phyloP scores from a whole-genome alignment of 2,888 invertebrate genomes.

The Adela reaumurella region DNA sequence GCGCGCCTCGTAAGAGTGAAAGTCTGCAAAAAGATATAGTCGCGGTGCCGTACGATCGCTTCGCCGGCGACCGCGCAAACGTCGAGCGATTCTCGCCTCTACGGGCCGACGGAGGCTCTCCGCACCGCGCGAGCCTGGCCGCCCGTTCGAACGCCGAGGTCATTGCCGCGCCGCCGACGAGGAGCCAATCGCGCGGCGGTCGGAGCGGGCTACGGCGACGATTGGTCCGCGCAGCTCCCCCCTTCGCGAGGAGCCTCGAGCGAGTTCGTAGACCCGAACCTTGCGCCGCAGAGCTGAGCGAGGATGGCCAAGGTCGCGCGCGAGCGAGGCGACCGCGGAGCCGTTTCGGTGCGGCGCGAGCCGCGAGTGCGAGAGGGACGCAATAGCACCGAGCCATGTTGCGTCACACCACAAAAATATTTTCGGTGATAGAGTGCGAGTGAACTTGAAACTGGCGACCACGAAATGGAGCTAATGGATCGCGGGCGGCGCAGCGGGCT shows the following conservation, averaged over 20 bases:
- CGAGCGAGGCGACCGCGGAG: constrained; percentile 47
- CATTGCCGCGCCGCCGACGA: constrained; percentile 65
- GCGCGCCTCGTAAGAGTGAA: constrained; percentile 54
- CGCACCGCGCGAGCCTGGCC: constrained; percentile 62
- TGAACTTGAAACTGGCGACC: constrained; percentile 40
- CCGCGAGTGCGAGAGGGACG: constrained; percentile 39
- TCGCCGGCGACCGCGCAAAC: constrained; percentile 26
- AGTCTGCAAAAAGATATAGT: constrained; percentile 57
- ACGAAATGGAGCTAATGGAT: constrained; percentile 49
- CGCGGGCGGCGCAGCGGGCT: constrained; percentile 19
- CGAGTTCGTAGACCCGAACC: constrained; percentile 79
- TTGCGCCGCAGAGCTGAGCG: constrained; percentile 79
- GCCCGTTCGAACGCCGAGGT: constrained; percentile 80
- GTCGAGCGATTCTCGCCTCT: constrained; percentile 50
- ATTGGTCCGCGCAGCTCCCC: constrained; percentile 41
- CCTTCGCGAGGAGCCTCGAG: constrained; percentile 36
- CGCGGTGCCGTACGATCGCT: constrained; percentile 51
- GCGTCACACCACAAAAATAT: constrained; percentile 56
- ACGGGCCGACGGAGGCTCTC: constrained; percentile 47
- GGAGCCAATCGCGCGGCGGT: constrained; percentile 51
- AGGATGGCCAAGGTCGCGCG: constrained; percentile 66
- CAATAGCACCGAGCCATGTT: constrained; percentile 28
- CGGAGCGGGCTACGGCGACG: constrained; percentile 38
- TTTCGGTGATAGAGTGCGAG: constrained; percentile 54
- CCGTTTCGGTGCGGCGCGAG: constrained; percentile 14